Evolutionary conservation across 35 echinoderm and acorn worm genomes (phyloP), one percentile per base, ranked within the genome.

Genomic region (Strongylocentrotus purpuratus): DNA sequence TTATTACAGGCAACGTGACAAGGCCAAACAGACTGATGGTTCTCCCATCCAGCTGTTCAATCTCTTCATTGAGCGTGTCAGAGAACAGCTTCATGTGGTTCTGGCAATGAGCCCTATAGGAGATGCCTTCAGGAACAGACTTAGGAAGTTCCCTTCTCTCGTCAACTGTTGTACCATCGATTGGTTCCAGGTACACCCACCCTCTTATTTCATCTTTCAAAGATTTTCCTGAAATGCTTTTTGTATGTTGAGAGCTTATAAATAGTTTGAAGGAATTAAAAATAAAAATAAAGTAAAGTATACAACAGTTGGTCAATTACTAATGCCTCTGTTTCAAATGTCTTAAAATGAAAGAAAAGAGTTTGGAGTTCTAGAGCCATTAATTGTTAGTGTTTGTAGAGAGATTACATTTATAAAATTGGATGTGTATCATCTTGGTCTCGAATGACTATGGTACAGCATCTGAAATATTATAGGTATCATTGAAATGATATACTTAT

Each of bases 91-190:
- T 13, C 97, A 97, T 50, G 94, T 99, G 47, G 97, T 99, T 28
- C 46, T 99, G 71, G 98, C 98, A 9, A 99, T 99, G 98, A 99
- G 97, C 50, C 98, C 98, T 25, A 99, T 99, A 58, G 98, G 98
- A 92, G 98, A 99, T 92, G 98, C 98, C 87, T 99, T 99, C 87
- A 86, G 98, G 85, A 99, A 99, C 94, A 92, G 98, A 91, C 97
- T 99, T 33, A 95, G 98, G 48, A 99, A 99, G 85, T 99, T 99
- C 95, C 98, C 98, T 41, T 99, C 98, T 0, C 95, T 99, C 18
- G 98, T 99, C 33, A 99, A 99, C 85, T 99, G 98, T 46, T 99
- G 98, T 88, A 99, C 98, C 91, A 99, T 99, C 86, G 98, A 99
- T 71, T 99, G 98, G 98, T 99, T 99, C 88, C 98, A 99, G 98